Percentiles rank a stretch among this genome's conserved stretches.
Conservation (phyloP, 2,113 vertebrate species). For the Choloepus hoffmanni region DNA sequence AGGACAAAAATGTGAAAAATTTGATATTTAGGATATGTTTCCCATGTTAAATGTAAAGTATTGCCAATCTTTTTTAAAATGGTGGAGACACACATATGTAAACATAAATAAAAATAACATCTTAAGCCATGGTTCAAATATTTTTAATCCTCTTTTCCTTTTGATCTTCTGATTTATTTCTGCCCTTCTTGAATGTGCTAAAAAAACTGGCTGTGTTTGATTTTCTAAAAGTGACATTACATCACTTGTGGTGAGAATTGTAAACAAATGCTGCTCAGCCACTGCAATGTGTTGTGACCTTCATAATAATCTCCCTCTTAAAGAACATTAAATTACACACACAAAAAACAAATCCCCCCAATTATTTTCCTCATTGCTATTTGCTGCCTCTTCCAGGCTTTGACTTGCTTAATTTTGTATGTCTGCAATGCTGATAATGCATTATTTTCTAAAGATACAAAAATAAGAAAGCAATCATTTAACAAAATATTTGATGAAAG, state of each 20-base stretch:
- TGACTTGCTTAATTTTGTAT: neutral
- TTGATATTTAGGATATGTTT: neutral
- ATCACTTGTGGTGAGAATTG: neutral
- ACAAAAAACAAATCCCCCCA: neutral
- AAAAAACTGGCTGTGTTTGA: neutral
- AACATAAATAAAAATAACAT: neutral
- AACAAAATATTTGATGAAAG: neutral
- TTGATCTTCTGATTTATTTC: neutral
- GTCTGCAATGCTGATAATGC: neutral
- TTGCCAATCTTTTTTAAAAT: neutral
- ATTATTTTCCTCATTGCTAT: neutral
- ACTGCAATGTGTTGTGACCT: neutral
- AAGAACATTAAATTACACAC: neutral
- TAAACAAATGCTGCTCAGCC: neutral
- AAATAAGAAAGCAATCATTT: neutral
- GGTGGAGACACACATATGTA: neutral
- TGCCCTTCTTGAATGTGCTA: neutral
- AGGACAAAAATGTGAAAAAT: neutral
- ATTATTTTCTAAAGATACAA: constrained; percentile 42
- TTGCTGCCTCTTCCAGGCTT: neutral
- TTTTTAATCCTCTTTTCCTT: neutral
- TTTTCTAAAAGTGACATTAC: neutral
- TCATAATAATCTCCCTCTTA: neutral
- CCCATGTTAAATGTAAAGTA: neutral
- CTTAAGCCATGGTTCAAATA: neutral